Evolutionary conservation across 2,888 invertebrate genomes (phyloP), one percentile per base, ranked within the genome.

Genomic region (Nemurella pictetii): DNA sequence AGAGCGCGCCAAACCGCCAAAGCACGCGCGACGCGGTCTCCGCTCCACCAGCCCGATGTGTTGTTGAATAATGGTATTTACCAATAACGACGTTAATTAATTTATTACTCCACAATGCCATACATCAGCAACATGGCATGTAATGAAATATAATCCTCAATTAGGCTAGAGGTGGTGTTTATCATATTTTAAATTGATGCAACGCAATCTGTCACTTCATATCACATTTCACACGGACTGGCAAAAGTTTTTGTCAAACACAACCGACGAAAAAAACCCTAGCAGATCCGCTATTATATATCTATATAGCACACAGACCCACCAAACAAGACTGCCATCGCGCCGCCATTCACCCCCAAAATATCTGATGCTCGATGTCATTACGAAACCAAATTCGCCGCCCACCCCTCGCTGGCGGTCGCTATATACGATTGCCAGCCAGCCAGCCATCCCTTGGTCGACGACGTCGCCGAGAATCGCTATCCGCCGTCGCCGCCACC

Each of bases 91-190:
- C 15, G n/a, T 12, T 82, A 82, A 82, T 82, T 82, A 82, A 82
- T 82, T 82, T 82, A 82, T 82, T 82, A 55, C 55, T 72, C 25
- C 72, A 55, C 55, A 55, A 72, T 28, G 82, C 82, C 27, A 82
- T 82, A 55, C 55, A 82, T 82, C 82, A 82, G 30, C 20, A 5
- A 55, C 80, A 32, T 75, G 78, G 3, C 28, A 72, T 55, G 55
- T 55, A 82, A 72, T 82, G 82, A 82, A 82, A 82, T 82, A 82
- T 55, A 55, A 82, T 29, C 82, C 82, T 72, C 82, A 82, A 82
- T 82, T 82, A 82, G 55, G 72, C 82, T 28, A 20, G 2, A 55
- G 27, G 55, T 82, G 55, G 72, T 55, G 55, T 82, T 82, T 82
- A 82, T 82, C 82, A 72, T 82, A 55, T 55, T 55, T 55, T 55